Evolutionary conservation across 1,140 invertebrate genomes (phyloP).

Genomic region (Gonatopus flavifemur): DNA sequence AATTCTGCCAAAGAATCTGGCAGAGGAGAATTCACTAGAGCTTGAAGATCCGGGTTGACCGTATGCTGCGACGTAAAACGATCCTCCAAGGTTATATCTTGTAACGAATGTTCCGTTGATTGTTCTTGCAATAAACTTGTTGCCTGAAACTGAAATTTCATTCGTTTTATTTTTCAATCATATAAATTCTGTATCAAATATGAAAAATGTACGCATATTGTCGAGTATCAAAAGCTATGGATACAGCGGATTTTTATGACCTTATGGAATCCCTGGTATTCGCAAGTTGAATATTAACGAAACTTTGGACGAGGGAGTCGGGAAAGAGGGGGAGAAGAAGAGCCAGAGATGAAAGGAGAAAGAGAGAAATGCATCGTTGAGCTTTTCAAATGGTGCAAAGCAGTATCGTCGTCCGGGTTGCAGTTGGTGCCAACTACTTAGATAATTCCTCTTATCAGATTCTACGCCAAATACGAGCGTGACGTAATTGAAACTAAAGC

Average conservation of each 20-base stretch:
- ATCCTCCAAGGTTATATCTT: constrained; percentile 71
- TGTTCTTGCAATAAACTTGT: constrained; percentile 64
- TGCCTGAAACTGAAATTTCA: constrained; percentile 61
- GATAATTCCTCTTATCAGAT: constrained; percentile 32
- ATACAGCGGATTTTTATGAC: too few species aligned
- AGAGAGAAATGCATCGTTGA: neutral
- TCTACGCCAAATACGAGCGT: constrained; percentile 1
- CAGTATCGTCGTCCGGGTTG: constrained; percentile 4
- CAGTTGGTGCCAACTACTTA: constrained; percentile 20
- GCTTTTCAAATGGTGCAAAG: constrained; percentile 20
- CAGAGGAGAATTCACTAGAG: constrained; percentile 72
- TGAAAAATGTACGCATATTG: too few species aligned
- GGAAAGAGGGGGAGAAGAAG: neutral
- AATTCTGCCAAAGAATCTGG: constrained; percentile 81
- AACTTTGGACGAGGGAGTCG: neutral
- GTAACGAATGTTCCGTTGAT: constrained; percentile 65
- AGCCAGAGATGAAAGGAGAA: constrained; percentile 2
- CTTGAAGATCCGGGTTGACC: constrained; percentile 72
- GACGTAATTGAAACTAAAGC: constrained; percentile 36
- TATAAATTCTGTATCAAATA: too few species aligned
- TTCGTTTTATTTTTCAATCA: too few species aligned
- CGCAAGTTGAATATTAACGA: constrained; percentile 14
- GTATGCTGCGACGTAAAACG: constrained; percentile 62
- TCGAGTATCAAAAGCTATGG: too few species aligned
- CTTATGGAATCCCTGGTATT: constrained; percentile 8